Evolutionary conservation across 2,888 invertebrate genomes (phyloP).

Genomic region (Tiliacea aurago): DNA sequence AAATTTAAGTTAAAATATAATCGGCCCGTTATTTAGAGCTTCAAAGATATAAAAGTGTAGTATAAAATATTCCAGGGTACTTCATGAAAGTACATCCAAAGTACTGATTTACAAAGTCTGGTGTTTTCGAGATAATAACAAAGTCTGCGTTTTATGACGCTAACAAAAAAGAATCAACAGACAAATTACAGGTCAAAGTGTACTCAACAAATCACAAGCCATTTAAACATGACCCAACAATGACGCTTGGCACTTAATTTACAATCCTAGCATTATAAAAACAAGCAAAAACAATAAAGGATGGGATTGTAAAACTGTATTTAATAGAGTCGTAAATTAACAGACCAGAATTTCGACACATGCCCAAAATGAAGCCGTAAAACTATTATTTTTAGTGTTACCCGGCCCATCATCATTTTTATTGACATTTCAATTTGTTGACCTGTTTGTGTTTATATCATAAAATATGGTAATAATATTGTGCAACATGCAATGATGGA

Average conservation of each 20-base stretch:
- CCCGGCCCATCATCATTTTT: conserved; percentile 72
- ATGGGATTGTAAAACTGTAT: conserved; percentile 48
- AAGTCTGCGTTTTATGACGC: background rate
- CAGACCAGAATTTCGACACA: conserved; percentile 74
- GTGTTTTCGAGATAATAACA: background rate
- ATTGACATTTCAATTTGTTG: conserved; percentile 75
- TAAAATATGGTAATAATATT: conserved; percentile 74
- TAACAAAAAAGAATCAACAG: conserved; percentile 4
- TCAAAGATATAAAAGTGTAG: background rate
- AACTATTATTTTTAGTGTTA: conserved; percentile 78
- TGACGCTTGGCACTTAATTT: conserved; percentile 46
- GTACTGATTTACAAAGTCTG: background rate
- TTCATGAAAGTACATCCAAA: background rate
- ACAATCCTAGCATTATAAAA: conserved; percentile 54
- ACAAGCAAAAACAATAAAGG: conserved; percentile 52
- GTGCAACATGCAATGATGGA: conserved; percentile 59
- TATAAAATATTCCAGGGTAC: background rate
- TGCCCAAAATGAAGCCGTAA: conserved; percentile 72
- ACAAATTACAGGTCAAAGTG: conserved; percentile 20
- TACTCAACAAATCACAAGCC: conserved; percentile 39
- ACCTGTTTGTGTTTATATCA: conserved; percentile 65
- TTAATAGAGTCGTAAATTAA: conserved; percentile 53
- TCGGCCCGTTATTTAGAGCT: too few relatives aligned
- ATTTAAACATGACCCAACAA: conserved; percentile 37
- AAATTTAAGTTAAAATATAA: background rate